phyloP scores from a whole-genome alignment of 2,797 vertebrate species.

The Picus viridis region DNA sequence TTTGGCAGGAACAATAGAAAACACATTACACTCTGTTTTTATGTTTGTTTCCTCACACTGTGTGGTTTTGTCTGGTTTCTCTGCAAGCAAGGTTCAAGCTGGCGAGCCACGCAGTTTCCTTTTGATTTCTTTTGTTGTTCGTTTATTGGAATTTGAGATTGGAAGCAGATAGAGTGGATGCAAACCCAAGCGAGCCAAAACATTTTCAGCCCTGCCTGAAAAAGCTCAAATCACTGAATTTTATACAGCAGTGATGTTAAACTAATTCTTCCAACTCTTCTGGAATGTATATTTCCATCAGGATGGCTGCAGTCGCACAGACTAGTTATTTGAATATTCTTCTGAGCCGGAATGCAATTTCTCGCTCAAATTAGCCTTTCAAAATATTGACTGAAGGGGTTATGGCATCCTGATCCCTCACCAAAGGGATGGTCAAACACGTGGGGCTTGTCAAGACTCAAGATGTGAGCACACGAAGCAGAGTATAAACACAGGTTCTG shows the following conservation, averaged over 20 bases:
- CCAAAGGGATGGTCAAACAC: slow-evolving; percentile 44
- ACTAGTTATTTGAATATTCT: slow-evolving; percentile 61
- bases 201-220: slow-evolving; percentile 56
- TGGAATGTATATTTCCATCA: slow-evolving; percentile 64
- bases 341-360: slow-evolving; percentile 65
- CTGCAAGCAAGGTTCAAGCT: slow-evolving; percentile 71
- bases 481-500: slow-evolving; percentile 60
- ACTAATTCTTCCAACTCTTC: slow-evolving; percentile 58
- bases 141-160: slow-evolving; percentile 68
- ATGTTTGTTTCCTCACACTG: slow-evolving; percentile 69
- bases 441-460: slow-evolving; percentile 45
- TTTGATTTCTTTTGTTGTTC: slow-evolving; percentile 69
- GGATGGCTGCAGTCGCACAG: slow-evolving; percentile 55
- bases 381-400: slow-evolving; percentile 62
- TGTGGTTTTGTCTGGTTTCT: slow-evolving; percentile 71
- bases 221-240: slow-evolving; percentile 59
- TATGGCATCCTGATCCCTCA: slow-evolving; percentile 57
- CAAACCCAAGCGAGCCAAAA: slow-evolving; percentile 53
- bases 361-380: slow-evolving; percentile 65
- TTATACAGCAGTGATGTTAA: slow-evolving; percentile 41
- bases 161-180: slow-evolving; percentile 66
- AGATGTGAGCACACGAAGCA: slow-evolving; percentile 37
- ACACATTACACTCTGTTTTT: slow-evolving; percentile 60
- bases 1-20: slow-evolving; percentile 70
- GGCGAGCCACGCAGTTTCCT: slow-evolving; percentile 61